Conservation (phyloP, 1,140 invertebrate genomes). For the Diprion similis region DNA sequence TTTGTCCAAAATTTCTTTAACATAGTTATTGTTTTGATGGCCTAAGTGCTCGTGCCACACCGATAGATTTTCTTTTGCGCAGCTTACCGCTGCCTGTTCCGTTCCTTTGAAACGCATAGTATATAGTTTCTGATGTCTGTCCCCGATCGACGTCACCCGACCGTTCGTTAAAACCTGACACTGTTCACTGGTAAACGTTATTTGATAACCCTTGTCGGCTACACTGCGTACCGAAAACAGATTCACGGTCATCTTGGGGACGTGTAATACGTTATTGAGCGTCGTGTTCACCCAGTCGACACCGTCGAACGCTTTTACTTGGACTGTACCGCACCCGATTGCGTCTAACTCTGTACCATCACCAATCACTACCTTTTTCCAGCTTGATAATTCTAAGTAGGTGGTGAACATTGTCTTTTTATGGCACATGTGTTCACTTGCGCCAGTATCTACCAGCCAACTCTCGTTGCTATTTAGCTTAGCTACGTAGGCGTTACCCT, state of each 20-base stretch:
- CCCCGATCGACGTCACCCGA: not conserved
- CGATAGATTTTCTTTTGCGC: too few species aligned
- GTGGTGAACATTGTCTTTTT: slow-evolving; percentile 21
- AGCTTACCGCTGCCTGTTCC: too few species aligned
- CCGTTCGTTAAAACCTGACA: too few species aligned
- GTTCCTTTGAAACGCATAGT: not conserved
- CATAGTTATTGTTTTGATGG: too few species aligned
- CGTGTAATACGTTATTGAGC: slow-evolving; percentile 46
- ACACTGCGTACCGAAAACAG: too few species aligned
- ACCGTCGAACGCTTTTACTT: slow-evolving; percentile 28
- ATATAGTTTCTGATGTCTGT: slow-evolving; percentile 17
- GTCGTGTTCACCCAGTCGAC: slow-evolving; percentile 21
- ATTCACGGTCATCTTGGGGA: slow-evolving; percentile 34
- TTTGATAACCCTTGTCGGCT: too few species aligned
- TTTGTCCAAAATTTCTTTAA: too few species aligned
- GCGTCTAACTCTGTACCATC: slow-evolving; percentile 32
- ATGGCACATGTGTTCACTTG: slow-evolving; percentile 32
- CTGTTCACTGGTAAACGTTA: too few species aligned
- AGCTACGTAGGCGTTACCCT: not conserved
- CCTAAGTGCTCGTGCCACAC: too few species aligned
- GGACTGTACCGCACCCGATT: slow-evolving; percentile 26
- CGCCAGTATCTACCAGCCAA: slow-evolving; percentile 32
- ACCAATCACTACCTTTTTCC: slow-evolving; percentile 27
- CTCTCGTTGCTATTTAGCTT: not conserved
- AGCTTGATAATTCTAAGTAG: slow-evolving; percentile 19